phyloP scores from a whole-genome alignment of 2,888 invertebrate genomes.

The Merodon equestris region DNA sequence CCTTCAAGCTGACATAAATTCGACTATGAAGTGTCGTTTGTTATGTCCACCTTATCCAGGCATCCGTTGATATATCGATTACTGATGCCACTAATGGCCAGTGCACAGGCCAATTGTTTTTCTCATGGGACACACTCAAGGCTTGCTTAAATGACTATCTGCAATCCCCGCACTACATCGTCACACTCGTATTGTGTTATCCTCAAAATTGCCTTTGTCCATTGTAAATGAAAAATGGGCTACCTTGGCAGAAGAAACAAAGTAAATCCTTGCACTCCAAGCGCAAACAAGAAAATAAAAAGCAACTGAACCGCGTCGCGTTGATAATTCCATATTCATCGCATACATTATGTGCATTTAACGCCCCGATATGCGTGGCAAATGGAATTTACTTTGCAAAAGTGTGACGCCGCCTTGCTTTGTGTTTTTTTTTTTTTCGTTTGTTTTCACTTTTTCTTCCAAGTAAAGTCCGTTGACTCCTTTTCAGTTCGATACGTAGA shows the following conservation, averaged over 20 bases:
- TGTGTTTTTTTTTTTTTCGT: background rate
- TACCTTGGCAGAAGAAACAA: slow-evolving; percentile 30
- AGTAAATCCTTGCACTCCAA: slow-evolving; percentile 37
- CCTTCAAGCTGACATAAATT: too few species aligned
- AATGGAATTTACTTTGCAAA: slow-evolving; percentile 34
- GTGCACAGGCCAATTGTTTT: too few species aligned
- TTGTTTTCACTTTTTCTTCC: too few species aligned
- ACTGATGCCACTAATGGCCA: too few species aligned
- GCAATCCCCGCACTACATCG: slow-evolving; percentile 8
- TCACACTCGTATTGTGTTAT: too few species aligned
- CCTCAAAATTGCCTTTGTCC: slow-evolving; percentile 22
- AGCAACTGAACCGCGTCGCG: too few species aligned
- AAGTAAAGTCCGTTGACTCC: too few species aligned
- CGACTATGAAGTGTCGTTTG: too few species aligned
- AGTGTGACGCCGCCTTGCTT: slow-evolving; percentile 8
- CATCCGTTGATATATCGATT: too few species aligned
- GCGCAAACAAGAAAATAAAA: background rate
- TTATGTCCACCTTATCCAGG: too few species aligned
- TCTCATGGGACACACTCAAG: slow-evolving; percentile 30
- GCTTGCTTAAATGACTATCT: slow-evolving; percentile 34
- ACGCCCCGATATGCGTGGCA: slow-evolving; percentile 27
- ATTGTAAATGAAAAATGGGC: slow-evolving; percentile 16
- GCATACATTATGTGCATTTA: slow-evolving; percentile 14
- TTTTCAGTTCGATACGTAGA: too few species aligned
- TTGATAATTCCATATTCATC: background rate